Evolutionary conservation across 2,113 vertebrate species (phyloP), one percentile per base, ranked within the genome.

Genomic region (Chionomys nivalis): DNA sequence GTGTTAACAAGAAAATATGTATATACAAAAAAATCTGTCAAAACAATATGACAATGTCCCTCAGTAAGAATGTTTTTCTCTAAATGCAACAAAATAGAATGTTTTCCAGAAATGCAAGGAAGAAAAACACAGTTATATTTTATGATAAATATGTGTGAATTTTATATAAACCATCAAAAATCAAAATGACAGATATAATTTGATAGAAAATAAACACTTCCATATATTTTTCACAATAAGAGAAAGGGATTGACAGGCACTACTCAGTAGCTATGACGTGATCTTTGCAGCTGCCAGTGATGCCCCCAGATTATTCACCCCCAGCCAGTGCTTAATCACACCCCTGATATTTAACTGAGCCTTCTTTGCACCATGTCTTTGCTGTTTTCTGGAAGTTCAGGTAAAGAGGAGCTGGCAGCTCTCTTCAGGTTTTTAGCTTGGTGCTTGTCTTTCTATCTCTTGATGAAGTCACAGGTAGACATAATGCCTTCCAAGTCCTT

Each of bases 161-260:
- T 94, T 87, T 47, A 77, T 65, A 26, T 47, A 83, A 95, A 92
- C 78, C 23, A 88, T 88, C n/a, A 77, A 73, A 89, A 94, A 9
- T 33, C 12, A 78, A 92, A 93, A 33, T 91, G n/a, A 66, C 11
- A 96, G 90, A 36, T 44, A 3, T 65, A 87, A 93, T 58, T 87
- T 31, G 79, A 42, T 72, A 73, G 10, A 90, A 94, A 93, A 33
- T 33, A 91, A 58, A 82, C 16, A 77, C 31, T 9, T 81, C 28
- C 42, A 13, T 83, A 76, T 94, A 81, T 88, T 72, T 63, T 77
- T 94, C 28, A 31, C 7, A 24, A 10, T 52, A 81, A 89, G 11
- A 16, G 33, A 4, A 83, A 44, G 16, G 49, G 23, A 58, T 73
- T 61, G 58, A 61, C 8, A 44, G 17, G 44, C 6, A 90, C 24